phyloP scores from a whole-genome alignment of 2,888 invertebrate species.

The Meta bourneti region DNA sequence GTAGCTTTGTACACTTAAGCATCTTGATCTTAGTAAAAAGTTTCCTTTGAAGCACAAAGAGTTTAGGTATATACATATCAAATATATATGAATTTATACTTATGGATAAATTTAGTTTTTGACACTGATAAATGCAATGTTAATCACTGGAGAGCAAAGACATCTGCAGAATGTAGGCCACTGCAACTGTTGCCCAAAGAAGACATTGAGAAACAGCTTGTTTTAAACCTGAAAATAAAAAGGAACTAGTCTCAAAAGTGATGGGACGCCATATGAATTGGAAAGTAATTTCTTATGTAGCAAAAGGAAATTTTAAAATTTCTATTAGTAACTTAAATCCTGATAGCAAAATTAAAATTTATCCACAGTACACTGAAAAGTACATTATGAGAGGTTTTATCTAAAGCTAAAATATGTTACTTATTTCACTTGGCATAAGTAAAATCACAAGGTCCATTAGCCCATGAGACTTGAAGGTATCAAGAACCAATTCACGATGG shows the following conservation, averaged over 20 bases:
- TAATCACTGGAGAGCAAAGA: neutral
- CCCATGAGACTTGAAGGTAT: too few species aligned
- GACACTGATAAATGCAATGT: neutral
- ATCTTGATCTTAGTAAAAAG: neutral
- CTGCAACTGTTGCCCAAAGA: neutral
- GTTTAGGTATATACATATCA: conserved; percentile 5
- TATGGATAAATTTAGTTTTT: neutral
- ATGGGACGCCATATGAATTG: too few species aligned
- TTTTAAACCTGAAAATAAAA: neutral
- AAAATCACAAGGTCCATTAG: too few species aligned
- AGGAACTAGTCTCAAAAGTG: neutral
- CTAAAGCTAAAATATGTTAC: too few species aligned
- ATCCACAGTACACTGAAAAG: too few species aligned
- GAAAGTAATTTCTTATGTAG: too few species aligned
- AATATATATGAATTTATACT: conserved; percentile 35
- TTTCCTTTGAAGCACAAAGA: neutral
- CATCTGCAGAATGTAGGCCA: neutral
- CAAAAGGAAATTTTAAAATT: too few species aligned
- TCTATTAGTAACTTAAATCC: too few species aligned
- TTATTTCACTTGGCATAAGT: too few species aligned
- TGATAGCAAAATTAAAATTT: too few species aligned
- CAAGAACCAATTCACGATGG: too few species aligned
- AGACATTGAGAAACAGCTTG: conserved; percentile 12
- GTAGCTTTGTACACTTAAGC: neutral
- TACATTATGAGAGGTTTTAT: too few species aligned